phyloP scores from a whole-genome alignment of 2,113 vertebrate genomes.

The Alligator sinensis region DNA sequence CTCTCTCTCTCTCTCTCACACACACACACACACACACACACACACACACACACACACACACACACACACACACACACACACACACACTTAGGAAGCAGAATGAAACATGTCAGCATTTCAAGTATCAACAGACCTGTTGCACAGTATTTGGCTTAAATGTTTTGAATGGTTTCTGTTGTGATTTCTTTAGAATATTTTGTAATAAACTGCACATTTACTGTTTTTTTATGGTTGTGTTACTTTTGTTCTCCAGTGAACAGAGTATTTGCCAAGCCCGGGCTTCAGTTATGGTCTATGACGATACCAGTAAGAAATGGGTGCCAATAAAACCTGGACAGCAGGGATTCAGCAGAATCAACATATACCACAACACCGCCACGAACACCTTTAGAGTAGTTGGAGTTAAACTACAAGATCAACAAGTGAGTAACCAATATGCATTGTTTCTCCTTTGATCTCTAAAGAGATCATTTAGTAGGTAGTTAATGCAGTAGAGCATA shows the following conservation, averaged over 20 bases:
- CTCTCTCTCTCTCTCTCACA: no score
- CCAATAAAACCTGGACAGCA: constrained; percentile 98
- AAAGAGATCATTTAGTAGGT: neutral
- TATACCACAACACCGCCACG: constrained; percentile 97
- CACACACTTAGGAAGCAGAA: constrained; percentile 38
- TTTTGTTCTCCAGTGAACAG: constrained; percentile 89
- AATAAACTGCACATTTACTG: neutral
- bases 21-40: constrained; percentile 7
- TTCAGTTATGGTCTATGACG: constrained; percentile 99
- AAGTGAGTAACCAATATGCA: constrained; percentile 81
- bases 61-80: neutral
- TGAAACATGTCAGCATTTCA: neutral
- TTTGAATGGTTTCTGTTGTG: neutral
- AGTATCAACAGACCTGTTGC: constrained; percentile 3
- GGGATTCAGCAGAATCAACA: constrained; percentile 99
- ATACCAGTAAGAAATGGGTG: constrained; percentile 99
- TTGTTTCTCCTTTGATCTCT: constrained; percentile 58
- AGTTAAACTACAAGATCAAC: constrained; percentile 99
- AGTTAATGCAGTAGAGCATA: neutral
- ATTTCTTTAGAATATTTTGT: neutral
- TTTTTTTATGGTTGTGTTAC: neutral
- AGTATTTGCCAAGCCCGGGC: constrained; percentile 99
- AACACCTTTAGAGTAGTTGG: constrained; percentile 98
- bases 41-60: constrained; percentile 12
- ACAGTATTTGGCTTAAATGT: neutral